Percentiles rank a stretch among this genome's conserved stretches.
phyloP scores from a whole-genome alignment of 1,140 invertebrate genomes.

The Plutomurus gul region DNA sequence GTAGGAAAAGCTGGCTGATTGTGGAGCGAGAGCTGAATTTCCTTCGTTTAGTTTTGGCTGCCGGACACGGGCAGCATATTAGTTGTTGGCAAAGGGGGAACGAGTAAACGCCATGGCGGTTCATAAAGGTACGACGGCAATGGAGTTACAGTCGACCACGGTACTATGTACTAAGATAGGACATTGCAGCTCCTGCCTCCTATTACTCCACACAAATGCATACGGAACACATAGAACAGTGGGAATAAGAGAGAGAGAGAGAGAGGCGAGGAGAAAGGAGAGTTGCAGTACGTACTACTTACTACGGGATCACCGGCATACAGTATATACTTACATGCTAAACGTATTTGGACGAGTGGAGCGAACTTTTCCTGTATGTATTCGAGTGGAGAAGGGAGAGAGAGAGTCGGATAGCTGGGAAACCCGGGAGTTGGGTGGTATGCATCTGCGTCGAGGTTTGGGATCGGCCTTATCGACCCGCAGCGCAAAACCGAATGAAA shows the following conservation, averaged over 20 bases:
- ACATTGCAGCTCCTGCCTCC: too few species aligned
- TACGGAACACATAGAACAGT: too few species aligned
- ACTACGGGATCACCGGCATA: too few species aligned
- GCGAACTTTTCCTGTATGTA: too few species aligned
- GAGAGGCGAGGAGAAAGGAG: too few species aligned
- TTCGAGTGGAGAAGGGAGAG: not conserved
- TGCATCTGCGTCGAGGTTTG: slow-evolving; percentile 27
- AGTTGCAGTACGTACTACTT: too few species aligned
- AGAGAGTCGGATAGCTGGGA: not conserved
- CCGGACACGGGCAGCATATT: slow-evolving; percentile 14
- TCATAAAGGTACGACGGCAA: not conserved
- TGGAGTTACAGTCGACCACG: not conserved
- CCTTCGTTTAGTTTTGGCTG: not conserved
- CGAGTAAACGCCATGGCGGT: slow-evolving; percentile 17
- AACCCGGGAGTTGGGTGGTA: slow-evolving; percentile 25
- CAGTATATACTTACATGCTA: not conserved
- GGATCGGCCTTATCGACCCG: slow-evolving; percentile 52
- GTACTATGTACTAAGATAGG: not conserved
- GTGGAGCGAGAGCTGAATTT: not conserved
- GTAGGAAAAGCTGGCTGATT: too few species aligned
- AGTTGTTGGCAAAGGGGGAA: not conserved
- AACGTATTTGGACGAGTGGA: too few species aligned
- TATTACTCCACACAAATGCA: too few species aligned
- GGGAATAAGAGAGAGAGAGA: too few species aligned
- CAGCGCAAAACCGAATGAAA: slow-evolving; percentile 49